Evolutionary conservation across 2,113 vertebrate species (phyloP).

Genomic region (Sakesphorus luctuosus): DNA sequence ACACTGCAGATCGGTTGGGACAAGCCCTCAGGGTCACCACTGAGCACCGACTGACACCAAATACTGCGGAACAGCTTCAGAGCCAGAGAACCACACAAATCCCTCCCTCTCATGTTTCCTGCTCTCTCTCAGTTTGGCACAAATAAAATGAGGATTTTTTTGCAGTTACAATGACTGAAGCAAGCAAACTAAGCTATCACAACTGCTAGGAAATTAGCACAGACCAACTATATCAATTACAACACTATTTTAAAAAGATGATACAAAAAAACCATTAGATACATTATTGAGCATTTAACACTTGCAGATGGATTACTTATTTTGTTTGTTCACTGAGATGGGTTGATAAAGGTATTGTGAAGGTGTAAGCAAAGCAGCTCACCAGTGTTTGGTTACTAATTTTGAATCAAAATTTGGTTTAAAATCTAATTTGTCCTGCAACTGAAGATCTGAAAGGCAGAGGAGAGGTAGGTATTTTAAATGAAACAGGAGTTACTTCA

Average conservation of each 20-base stretch:
- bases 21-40: not conserved
- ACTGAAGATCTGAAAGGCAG: constrained; percentile 9
- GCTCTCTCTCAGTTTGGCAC: not conserved
- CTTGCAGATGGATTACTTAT: not conserved
- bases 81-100: not conserved
- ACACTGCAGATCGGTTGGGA: not conserved
- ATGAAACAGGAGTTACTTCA: not conserved
- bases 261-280: not conserved
- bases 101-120: accelerated
- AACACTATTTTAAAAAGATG: not conserved
- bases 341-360: not conserved
- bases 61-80: not conserved
- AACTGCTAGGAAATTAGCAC: not conserved
- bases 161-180: not conserved
- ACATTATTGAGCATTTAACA: not conserved
- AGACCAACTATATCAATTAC: not conserved
- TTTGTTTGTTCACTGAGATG: constrained; percentile 4
- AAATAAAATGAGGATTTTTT: not conserved
- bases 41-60: not conserved
- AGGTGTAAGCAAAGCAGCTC: not conserved
- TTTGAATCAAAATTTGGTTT: not conserved
- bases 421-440: constrained; percentile 33
- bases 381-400: not conserved
- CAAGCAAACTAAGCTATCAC: not conserved
- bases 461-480: constrained; percentile 1